Conservation (phyloP, 2,113 vertebrate genomes). For the Mirounga angustirostris region DNA sequence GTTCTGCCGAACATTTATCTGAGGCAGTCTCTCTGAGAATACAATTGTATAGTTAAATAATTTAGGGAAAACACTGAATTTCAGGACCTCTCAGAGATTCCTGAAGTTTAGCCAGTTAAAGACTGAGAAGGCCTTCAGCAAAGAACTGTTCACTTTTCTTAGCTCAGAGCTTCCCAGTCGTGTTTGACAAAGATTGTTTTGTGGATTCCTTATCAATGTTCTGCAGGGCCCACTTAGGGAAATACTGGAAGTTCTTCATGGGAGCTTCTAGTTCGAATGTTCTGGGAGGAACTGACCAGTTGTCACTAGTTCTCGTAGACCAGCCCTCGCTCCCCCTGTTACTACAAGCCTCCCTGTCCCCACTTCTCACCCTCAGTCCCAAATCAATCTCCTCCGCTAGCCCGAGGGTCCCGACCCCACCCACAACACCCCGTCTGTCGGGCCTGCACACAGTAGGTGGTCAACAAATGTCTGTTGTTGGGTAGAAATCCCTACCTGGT, state of each 20-base stretch:
- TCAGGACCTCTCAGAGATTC: background rate
- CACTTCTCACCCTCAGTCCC: background rate
- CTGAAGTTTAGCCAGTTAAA: background rate
- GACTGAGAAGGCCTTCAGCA: background rate
- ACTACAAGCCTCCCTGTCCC: background rate
- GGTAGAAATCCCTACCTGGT: background rate
- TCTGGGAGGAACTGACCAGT: background rate
- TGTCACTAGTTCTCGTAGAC: background rate
- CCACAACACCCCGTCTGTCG: background rate
- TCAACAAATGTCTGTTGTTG: background rate
- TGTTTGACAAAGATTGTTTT: background rate
- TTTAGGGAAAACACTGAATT: background rate
- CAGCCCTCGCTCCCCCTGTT: background rate
- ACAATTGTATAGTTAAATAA: background rate
- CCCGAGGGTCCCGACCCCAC: background rate
- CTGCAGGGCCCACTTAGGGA: background rate
- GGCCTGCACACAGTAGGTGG: background rate
- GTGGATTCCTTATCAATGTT: background rate
- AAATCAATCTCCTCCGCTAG: background rate
- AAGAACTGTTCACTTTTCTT: background rate
- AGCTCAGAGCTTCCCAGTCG: background rate
- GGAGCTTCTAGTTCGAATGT: background rate
- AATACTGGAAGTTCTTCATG: background rate
- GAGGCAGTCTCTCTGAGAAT: background rate
- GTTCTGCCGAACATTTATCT: rapidly evolving